Conservation (phyloP, 92 coral and sea anemone species). For the Siderastrea radians region DNA sequence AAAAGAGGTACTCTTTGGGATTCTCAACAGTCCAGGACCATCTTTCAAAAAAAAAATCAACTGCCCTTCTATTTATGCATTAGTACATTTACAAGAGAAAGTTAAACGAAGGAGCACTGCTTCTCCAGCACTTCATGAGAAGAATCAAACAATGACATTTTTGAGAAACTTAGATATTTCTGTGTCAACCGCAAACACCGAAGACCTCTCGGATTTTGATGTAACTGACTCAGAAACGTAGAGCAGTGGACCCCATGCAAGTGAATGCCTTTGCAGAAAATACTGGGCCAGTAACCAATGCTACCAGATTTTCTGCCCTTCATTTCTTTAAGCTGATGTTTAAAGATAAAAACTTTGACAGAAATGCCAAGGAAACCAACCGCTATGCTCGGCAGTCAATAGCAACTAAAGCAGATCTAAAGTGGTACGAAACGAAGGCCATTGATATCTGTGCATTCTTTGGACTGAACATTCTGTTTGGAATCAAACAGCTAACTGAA, state of each 20-base stretch:
- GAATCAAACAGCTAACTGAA: neutral
- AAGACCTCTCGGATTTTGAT: constrained; percentile 42
- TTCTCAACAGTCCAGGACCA: too few species aligned
- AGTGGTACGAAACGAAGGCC: constrained; percentile 1
- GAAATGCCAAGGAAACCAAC: neutral
- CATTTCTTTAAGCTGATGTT: constrained; percentile 10
- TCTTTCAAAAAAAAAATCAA: too few species aligned
- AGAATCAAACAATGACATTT: neutral
- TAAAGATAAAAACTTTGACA: neutral
- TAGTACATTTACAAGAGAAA: too few species aligned
- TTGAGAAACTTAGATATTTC: constrained; percentile 29
- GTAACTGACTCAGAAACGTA: constrained; percentile 19
- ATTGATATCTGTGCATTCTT: neutral
- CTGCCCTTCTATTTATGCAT: too few species aligned
- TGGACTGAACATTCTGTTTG: neutral
- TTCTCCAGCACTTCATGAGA: too few species aligned
- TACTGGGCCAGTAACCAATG: constrained; percentile 16
- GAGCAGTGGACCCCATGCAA: neutral
- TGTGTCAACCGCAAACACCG: constrained; percentile 7
- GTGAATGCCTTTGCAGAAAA: neutral
- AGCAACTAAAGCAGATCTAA: neutral
- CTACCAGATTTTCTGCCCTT: neutral
- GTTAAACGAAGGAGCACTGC: too few species aligned
- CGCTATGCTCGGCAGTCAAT: neutral
- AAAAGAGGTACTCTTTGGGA: too few species aligned